phyloP scores from a whole-genome alignment of 2,888 invertebrate species.

The Hypolimnas misippus region DNA sequence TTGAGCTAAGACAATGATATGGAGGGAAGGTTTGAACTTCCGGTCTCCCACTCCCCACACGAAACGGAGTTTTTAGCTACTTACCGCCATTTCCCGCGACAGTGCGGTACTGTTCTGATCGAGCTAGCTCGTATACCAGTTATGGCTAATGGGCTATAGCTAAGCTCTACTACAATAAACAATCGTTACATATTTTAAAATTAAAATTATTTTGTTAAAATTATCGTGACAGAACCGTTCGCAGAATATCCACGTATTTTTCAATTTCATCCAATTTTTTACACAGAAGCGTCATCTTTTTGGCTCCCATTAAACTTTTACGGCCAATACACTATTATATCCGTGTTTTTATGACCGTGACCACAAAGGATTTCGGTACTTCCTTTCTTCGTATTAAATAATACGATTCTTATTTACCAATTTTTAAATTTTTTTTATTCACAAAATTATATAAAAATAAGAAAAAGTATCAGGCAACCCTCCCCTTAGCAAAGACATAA shows the following conservation, averaged over 20 bases:
- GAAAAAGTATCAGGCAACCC: no score
- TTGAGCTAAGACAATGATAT: no score
- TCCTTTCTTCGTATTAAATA: constrained; percentile 23
- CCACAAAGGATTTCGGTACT: constrained; percentile 33
- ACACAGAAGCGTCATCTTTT: constrained; percentile 37
- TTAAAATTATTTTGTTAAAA: neutral
- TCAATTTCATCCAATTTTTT: constrained; percentile 35
- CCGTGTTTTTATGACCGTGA: constrained; percentile 39
- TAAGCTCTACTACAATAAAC: no score
- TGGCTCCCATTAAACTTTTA: constrained; percentile 44
- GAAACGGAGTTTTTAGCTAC: no score
- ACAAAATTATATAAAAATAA: neutral
- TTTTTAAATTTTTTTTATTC: neutral
- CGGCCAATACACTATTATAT: constrained; percentile 40
- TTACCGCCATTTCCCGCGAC: no score
- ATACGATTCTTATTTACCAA: neutral
- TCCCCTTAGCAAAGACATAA: no score
- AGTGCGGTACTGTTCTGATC: no score
- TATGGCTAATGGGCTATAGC: no score
- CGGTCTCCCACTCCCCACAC: no score
- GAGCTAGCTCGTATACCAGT: no score
- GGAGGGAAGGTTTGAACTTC: no score
- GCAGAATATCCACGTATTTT: constrained; percentile 18
- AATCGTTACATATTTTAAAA: no score
- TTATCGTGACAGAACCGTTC: neutral